Conservation (phyloP, 2,797 vertebrate genomes). For the Cirrhinus mrigala region DNA sequence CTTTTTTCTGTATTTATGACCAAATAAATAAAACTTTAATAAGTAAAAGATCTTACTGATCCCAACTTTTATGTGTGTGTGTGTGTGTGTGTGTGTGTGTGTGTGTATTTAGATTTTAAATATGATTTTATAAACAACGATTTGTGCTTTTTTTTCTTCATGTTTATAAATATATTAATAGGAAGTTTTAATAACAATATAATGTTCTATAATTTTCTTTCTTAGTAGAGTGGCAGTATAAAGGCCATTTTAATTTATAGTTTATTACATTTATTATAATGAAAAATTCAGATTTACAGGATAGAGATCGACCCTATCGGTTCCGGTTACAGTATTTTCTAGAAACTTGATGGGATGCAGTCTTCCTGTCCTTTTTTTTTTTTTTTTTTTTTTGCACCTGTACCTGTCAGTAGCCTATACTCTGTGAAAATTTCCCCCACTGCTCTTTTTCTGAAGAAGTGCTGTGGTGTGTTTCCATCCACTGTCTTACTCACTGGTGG, state of each 20-base stretch:
- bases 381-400: not conserved
- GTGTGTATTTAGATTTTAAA: not conserved
- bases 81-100: too few relatives aligned
- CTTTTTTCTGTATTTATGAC: too few relatives aligned
- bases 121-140: not conserved
- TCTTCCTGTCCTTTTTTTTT: too few relatives aligned
- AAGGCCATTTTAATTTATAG: not conserved
- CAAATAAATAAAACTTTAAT: too few relatives aligned
- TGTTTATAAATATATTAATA: not conserved
- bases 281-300: not conserved
- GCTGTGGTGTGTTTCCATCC: conserved; percentile 1
- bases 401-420: conserved; percentile 6
- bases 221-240: not conserved
- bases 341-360: not conserved
- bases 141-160: not conserved
- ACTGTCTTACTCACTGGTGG: conserved; percentile 10
- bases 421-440: not conserved
- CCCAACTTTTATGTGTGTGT: too few relatives aligned
- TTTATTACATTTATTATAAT: not conserved
- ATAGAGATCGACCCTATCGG: not conserved
- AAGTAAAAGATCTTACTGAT: too few relatives aligned
- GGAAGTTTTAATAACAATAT: not conserved
- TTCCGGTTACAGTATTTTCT: not conserved
- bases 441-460: not conserved
- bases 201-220: not conserved